A percentile compares a stretch with the other conserved stretches of the same genome.
Conservation (phyloP, 2,888 invertebrate genomes). For the Strigamia transsilvanica region DNA sequence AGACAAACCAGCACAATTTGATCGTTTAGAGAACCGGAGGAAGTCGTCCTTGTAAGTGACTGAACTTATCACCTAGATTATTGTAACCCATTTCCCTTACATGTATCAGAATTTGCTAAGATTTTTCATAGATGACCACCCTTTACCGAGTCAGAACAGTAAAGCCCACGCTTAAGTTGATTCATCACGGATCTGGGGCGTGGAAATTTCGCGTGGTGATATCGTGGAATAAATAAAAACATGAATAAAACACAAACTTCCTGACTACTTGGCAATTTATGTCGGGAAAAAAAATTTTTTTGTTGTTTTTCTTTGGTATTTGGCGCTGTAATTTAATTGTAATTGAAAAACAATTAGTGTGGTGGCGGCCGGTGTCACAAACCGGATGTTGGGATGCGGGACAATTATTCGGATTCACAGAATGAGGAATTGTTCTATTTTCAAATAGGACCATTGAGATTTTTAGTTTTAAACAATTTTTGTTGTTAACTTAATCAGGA, state of each 20-base stretch:
- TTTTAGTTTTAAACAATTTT: neutral
- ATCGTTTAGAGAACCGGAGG: neutral
- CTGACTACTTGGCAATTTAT: neutral
- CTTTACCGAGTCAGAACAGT: neutral
- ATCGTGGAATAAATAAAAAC: neutral
- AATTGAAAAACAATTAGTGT: too few relatives aligned
- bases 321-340: neutral
- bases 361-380: too few relatives aligned
- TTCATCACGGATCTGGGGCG: constrained; percentile 11
- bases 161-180: neutral
- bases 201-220: neutral
- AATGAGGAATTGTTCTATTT: neutral
- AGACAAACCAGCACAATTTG: neutral
- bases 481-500: too few relatives aligned
- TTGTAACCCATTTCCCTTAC: constrained; percentile 33
- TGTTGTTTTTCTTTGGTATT: neutral
- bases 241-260: neutral
- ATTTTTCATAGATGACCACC: constrained; percentile 22
- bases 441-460: neutral
- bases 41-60: constrained; percentile 30
- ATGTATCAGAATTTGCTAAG: neutral
- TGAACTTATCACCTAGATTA: constrained; percentile 42
- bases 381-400: too few relatives aligned
- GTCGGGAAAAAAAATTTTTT: neutral
- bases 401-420: too few relatives aligned